A percentile compares a stretch with the other conserved stretches of the same genome.
phyloP scores from a whole-genome alignment of 2,797 vertebrate species.

The Myotis daubentonii region DNA sequence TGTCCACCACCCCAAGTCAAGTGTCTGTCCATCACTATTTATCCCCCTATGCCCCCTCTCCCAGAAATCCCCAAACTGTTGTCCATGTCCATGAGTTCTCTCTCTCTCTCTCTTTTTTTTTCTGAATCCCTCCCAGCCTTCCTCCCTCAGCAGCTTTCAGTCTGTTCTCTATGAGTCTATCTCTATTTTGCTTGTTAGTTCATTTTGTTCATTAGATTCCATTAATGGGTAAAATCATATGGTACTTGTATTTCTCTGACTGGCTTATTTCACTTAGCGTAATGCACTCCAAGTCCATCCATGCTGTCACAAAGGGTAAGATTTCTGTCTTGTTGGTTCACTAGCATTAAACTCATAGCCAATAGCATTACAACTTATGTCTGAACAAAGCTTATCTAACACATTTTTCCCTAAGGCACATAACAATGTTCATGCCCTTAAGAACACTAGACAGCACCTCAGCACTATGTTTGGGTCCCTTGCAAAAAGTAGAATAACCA shows the following conservation, averaged over 20 bases:
- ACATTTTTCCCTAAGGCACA: not conserved
- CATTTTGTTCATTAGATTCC: too few species aligned
- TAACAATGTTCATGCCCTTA: not conserved
- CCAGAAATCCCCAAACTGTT: not conserved
- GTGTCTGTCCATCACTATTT: not conserved
- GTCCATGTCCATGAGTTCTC: not conserved
- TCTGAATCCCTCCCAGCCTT: not conserved
- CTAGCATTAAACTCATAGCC: not conserved
- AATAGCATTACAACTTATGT: not conserved
- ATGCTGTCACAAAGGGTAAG: not conserved
- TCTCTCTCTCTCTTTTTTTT: not conserved
- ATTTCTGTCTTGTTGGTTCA: not conserved
- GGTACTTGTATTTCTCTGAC: too few species aligned
- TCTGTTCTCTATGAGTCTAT: not conserved
- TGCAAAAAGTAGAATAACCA: not conserved
- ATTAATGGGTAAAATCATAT: too few species aligned
- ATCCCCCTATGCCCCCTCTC: too few species aligned
- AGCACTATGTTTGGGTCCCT: not conserved
- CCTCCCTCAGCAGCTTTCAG: not conserved
- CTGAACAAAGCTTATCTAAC: not conserved
- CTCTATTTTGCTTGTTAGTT: not conserved
- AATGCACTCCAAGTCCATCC: too few species aligned
- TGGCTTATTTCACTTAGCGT: too few species aligned
- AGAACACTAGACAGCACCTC: not conserved
- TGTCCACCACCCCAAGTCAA: not conserved